A percentile compares a stretch with the other conserved stretches of the same genome.
Evolutionary conservation across 1,140 invertebrate species (phyloP).

Genomic region (Bombus balteatus): DNA sequence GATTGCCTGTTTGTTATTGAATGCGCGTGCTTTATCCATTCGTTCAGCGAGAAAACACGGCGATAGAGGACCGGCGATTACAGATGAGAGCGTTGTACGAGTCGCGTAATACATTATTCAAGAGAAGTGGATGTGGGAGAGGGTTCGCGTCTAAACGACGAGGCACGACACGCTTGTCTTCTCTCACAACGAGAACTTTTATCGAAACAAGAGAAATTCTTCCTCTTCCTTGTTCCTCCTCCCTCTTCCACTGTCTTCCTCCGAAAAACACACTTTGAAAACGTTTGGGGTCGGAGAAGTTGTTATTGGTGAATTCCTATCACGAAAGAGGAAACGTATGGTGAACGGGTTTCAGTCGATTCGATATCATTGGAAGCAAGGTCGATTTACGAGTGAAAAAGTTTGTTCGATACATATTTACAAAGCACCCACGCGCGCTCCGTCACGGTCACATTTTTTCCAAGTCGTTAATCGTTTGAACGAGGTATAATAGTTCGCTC

Average conservation of each 20-base stretch:
- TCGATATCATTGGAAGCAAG: not conserved
- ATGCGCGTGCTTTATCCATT: not conserved
- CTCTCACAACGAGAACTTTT: not conserved
- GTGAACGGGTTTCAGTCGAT: not conserved
- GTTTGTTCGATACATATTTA: not conserved
- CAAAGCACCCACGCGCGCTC: slow-evolving; percentile 6
- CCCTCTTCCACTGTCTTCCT: too few species aligned
- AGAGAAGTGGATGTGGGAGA: not conserved
- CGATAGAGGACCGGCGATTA: not conserved
- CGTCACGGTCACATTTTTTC: not conserved
- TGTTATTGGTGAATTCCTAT: fast-evolving
- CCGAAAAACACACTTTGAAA: too few species aligned
- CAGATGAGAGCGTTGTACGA: not conserved
- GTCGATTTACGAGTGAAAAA: not conserved
- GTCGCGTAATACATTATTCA: slow-evolving; percentile 37
- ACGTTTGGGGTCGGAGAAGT: fast-evolving
- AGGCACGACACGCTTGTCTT: not conserved
- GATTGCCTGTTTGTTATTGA: slow-evolving; percentile 15
- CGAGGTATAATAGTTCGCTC: too few species aligned
- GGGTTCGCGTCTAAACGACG: not conserved
- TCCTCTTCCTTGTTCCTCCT: too few species aligned
- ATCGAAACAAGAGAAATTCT: not conserved
- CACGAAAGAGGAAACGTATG: not conserved
- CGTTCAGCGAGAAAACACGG: not conserved
- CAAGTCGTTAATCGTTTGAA: not conserved